Percentiles rank a stretch among this genome's conserved stretches.
Conservation (phyloP, 2,888 invertebrate genomes). For the Hoplodrina blanda region DNA sequence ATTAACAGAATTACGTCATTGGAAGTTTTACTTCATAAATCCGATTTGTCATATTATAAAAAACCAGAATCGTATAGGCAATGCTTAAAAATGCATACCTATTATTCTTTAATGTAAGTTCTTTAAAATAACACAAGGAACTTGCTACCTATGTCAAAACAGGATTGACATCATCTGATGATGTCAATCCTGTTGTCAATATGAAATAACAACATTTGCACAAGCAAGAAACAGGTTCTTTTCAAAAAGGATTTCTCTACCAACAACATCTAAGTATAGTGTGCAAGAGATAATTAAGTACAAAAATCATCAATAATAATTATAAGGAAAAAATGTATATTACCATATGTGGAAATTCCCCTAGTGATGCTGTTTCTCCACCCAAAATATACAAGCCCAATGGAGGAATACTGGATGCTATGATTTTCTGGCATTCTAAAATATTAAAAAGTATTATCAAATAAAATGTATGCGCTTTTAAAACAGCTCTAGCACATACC, state of each 20-base stretch:
- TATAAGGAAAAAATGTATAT: slow-evolving; percentile 45
- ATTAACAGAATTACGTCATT: slow-evolving; percentile 21
- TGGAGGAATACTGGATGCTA: slow-evolving; percentile 70
- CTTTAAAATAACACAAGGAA: slow-evolving; percentile 1
- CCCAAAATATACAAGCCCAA: slow-evolving; percentile 81
- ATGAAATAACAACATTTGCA: slow-evolving; percentile 1
- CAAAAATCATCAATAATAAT: slow-evolving; percentile 12
- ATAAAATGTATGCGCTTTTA: neutral
- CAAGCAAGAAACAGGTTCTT: slow-evolving; percentile 15
- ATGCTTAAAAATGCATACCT: slow-evolving; percentile 10
- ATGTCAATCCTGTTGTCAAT: neutral
- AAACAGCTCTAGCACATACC: neutral
- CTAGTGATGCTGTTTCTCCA: slow-evolving; percentile 77
- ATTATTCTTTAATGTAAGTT: slow-evolving; percentile 1
- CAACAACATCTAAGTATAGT: slow-evolving; percentile 10
- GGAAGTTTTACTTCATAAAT: slow-evolving; percentile 1
- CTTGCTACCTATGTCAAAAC: slow-evolving; percentile 19
- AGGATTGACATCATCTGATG: slow-evolving; percentile 7
- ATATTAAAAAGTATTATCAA: neutral
- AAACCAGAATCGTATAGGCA: slow-evolving; percentile 16
- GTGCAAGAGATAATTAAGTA: slow-evolving; percentile 21
- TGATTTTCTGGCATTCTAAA: slow-evolving; percentile 84
- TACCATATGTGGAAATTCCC: slow-evolving; percentile 88
- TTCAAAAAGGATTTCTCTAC: slow-evolving; percentile 3
- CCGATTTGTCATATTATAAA: slow-evolving; percentile 20